phyloP scores from a whole-genome alignment of 2,113 vertebrate species.

The Psophia crepitans region DNA sequence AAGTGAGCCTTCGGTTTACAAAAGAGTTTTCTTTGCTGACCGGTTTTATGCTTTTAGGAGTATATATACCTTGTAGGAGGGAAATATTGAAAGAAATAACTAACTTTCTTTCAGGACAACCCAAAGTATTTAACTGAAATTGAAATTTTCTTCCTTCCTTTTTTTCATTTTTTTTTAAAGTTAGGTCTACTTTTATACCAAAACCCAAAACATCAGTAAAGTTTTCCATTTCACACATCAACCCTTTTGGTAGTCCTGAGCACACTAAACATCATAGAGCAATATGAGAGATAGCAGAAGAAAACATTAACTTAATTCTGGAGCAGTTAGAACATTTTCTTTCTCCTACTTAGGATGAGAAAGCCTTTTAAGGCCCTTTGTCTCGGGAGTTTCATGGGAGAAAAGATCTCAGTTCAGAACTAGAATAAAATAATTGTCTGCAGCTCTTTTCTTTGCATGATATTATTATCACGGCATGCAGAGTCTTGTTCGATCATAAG shows the following conservation, averaged over 20 bases:
- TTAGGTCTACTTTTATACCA: not conserved
- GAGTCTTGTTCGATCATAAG: not conserved
- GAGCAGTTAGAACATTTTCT: not conserved
- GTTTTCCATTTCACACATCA: not conserved
- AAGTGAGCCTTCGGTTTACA: not conserved
- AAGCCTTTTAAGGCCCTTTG: not conserved
- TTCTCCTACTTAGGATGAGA: not conserved
- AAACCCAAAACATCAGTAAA: not conserved
- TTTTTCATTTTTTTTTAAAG: not conserved
- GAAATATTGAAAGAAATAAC: not conserved
- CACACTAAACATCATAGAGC: not conserved
- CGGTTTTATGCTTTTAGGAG: not conserved
- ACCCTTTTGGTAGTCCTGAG: not conserved
- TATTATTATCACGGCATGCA: not conserved
- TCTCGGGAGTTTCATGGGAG: not conserved
- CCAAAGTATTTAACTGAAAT: not conserved
- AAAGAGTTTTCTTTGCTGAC: not conserved
- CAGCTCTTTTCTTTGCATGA: not conserved
- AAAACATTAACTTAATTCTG: not conserved
- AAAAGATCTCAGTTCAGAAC: not conserved
- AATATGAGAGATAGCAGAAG: not conserved
- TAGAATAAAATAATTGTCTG: not conserved
- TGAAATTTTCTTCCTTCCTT: not conserved
- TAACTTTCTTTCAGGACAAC: not conserved
- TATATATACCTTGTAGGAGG: not conserved